phyloP scores from a whole-genome alignment of 2,888 invertebrate species.

The Chrysolina oricalcia region DNA sequence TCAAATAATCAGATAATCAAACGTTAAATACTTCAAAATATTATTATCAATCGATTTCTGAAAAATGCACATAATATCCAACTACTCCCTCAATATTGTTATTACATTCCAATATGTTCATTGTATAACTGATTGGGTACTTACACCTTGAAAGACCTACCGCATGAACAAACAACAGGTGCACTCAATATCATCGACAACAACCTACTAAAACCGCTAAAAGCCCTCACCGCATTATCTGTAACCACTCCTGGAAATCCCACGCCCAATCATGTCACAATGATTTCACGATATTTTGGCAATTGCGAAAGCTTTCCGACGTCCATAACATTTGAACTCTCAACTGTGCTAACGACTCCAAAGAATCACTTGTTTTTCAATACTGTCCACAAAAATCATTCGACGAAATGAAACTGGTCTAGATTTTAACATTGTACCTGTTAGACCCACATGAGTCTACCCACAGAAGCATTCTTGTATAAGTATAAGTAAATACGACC shows the following conservation, averaged over 20 bases:
- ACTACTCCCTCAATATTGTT: background rate
- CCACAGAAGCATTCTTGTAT: constrained; percentile 53
- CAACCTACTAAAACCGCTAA: constrained; percentile 5
- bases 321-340: background rate
- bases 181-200: constrained; percentile 11
- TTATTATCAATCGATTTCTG: too few species aligned
- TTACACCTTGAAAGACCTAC: background rate
- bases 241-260: constrained; percentile 14
- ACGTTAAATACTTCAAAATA: too few species aligned
- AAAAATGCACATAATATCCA: background rate
- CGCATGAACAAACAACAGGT: constrained; percentile 3
- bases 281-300: constrained; percentile 3
- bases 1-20: too few species aligned
- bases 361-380: background rate
- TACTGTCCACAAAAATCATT: background rate
- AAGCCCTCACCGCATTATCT: constrained; percentile 5
- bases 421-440: constrained; percentile 51
- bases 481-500: constrained; percentile 42
- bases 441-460: constrained; percentile 53
- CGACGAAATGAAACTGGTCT: constrained; percentile 43
- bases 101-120: background rate
- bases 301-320: constrained; percentile 3
- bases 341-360: constrained; percentile 6
- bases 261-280: constrained; percentile 13
- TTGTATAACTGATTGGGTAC: background rate